These are phyloP conservation scores for Macrophya alboannulata DNA, from an alignment of 2,888 invertebrate species.

Conservation along the genomic window DNA sequence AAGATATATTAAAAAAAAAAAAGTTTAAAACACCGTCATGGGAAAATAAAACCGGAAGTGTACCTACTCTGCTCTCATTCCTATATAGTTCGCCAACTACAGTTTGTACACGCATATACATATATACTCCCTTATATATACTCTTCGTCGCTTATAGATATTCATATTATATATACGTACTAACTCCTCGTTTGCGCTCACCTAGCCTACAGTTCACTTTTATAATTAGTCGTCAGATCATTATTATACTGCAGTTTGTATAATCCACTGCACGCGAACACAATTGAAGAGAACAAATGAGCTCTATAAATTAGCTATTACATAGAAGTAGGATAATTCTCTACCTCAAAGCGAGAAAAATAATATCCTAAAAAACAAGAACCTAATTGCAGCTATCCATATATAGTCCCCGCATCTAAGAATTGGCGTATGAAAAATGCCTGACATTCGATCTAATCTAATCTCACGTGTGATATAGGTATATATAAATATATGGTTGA, in stretches of 20 bases:
- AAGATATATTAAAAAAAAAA: not conserved
- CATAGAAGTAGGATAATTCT: not conserved
- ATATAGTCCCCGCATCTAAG: not conserved
- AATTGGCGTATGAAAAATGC: not conserved
- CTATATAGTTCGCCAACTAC: not conserved
- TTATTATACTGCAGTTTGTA: slow-evolving; percentile 14
- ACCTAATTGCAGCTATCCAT: no score
- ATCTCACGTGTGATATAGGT: not conserved
- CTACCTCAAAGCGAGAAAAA: no score
- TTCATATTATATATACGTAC: no score
- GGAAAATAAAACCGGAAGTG: slow-evolving; percentile 46
- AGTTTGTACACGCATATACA: not conserved
- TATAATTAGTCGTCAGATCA: slow-evolving; percentile 8
- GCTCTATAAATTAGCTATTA: not conserved
- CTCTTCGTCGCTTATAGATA: not conserved
- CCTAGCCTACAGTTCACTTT: not conserved
- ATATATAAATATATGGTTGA: not conserved
- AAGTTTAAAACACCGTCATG: slow-evolving; percentile 22
- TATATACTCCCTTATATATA: not conserved
- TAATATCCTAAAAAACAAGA: no score
- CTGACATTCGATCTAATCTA: not conserved
- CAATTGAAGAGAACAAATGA: not conserved
- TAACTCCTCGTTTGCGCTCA: not conserved
- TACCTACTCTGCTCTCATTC: not conserved
- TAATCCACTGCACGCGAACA: slow-evolving; percentile 7